phyloP scores from a whole-genome alignment of 2,888 invertebrate genomes.

The Drosophila falleni region DNA sequence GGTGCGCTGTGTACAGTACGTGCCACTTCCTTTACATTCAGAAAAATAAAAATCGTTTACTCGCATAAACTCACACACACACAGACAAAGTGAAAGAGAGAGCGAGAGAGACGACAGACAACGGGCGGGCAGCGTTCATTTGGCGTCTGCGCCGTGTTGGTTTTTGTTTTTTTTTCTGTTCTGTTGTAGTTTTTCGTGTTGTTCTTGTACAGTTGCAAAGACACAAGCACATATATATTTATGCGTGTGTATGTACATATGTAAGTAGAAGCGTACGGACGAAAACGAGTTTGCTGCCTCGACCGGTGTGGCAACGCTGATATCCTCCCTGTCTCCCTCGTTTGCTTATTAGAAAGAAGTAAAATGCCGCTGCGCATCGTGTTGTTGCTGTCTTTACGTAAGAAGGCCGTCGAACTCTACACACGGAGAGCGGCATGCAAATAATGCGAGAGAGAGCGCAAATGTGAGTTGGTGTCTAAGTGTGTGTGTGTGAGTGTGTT shows the following conservation, averaged over 20 bases:
- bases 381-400: constrained; percentile 71
- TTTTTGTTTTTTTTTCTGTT: constrained; percentile 50
- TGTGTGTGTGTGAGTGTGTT: constrained; percentile 36
- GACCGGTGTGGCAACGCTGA: constrained; percentile 67
- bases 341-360: constrained; percentile 73
- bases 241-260: background rate
- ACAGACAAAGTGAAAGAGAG: constrained; percentile 27
- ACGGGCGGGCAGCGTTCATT: constrained; percentile 53
- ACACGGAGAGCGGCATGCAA: constrained; percentile 66
- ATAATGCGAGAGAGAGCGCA: constrained; percentile 54
- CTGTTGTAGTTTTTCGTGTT: constrained; percentile 52
- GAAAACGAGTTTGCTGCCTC: constrained; percentile 61
- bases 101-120: constrained; percentile 44
- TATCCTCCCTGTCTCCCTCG: constrained; percentile 31
- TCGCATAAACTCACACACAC: constrained; percentile 22
- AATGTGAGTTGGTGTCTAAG: constrained; percentile 44
- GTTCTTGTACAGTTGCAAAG: constrained; percentile 79
- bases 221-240: constrained; percentile 41
- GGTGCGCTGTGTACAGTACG: constrained; percentile 75
- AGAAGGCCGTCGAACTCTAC: constrained; percentile 80
- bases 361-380: constrained; percentile 68
- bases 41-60: constrained; percentile 77
- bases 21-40: constrained; percentile 81
- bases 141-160: constrained; percentile 71
- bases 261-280: constrained; percentile 21